Evolutionary conservation across 2,113 vertebrate genomes (phyloP), one percentile per base, ranked within the genome.

Genomic region (Oncorhynchus clarkii): DNA sequence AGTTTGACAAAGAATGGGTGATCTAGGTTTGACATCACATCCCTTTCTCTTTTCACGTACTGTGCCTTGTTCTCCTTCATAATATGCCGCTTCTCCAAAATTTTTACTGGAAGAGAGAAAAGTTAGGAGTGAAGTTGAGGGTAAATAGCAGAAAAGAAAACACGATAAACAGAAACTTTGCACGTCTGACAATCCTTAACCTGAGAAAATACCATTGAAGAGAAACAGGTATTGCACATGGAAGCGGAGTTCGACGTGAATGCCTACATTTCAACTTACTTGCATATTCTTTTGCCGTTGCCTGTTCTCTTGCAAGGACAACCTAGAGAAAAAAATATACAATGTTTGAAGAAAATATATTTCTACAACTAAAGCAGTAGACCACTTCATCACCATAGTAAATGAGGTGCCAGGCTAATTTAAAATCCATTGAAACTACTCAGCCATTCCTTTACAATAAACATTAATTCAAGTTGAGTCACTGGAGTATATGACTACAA

Each of bases 61-160:
- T 96, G 97, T 78, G 96, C 95, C 89, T 99, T 99, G 88, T 99
- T 98, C 92, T 99, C 96, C 93, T 98, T 99, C 89, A 99, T 97
- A 91, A 99, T 99, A 90, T 99, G 98, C 80, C 96, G 96, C 68
- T 99, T 99, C 89, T 99, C 97, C 91, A 99, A 93, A 89, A 99
- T 99, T 93, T 99, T 99, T 94, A 99, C 98, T 99, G 89, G 16
- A 88, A 49, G 71, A 71, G 66, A 82, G 81, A 79, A 85, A 82
- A 78, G 22, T 65, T 27, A 26, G 9, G 24, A 5, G 11, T 22
- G 11, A 26, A 39, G 16, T 54, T 16, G 12, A 54, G 51, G 51
- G 67, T 68, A 18, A 68, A 68, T 8, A 68, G 29, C 13, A 14
- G 26, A 70, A 20, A 59, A 60, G 45, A 62, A n/a, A 76, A 45